Evolutionary conservation across 2,113 vertebrate species (phyloP), one percentile per base, ranked within the genome.

Genomic region (Chunga burmeisteri): DNA sequence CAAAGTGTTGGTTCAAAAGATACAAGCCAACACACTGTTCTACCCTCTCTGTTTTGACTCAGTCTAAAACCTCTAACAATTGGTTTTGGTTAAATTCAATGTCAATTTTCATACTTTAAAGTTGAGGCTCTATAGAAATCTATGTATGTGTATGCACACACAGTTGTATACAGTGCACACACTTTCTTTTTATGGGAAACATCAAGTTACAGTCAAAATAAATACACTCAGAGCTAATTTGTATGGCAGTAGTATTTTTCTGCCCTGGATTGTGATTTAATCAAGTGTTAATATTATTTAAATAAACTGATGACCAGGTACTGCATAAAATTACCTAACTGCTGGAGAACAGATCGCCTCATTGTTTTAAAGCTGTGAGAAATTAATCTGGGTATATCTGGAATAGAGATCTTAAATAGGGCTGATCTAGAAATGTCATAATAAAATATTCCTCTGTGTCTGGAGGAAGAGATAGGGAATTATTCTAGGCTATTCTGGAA

Each of bases 1-100:
- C 61, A 30, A 95, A 86, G 17, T 75, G n/a, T 78, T 91, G 80
- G 78, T 89, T 79, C 78, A 81, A 89, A 94, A 91, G 59, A 25
- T 52, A 25, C 10, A 56, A 42, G 10, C 17, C 29, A 65, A 10
- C 8, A 16, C 23, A 55, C 12, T 34, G 8, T 58, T 16, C 32
- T 71, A 11, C 11, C 13, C 34, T 90, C 30, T 56, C 70, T 49
- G 27, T 32, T 87, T 77, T 75, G 62, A 77, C 46, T 59, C 15
- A 17, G 8, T 25, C 18, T 71, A 55, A 74, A 83, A 29, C 15
- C 46, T 65, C 32, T 50, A 25, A 65, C 8, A 36, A 36, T 56
- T 62, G 9, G 10, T 46, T 56, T 55, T 65, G 10, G 44, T 81
- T 79, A 68, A 87, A 74, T 56, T 87, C 32, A 68, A 40, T 87